Conservation (phyloP, 2,888 invertebrate species). For the Agrotis ipsilon region DNA sequence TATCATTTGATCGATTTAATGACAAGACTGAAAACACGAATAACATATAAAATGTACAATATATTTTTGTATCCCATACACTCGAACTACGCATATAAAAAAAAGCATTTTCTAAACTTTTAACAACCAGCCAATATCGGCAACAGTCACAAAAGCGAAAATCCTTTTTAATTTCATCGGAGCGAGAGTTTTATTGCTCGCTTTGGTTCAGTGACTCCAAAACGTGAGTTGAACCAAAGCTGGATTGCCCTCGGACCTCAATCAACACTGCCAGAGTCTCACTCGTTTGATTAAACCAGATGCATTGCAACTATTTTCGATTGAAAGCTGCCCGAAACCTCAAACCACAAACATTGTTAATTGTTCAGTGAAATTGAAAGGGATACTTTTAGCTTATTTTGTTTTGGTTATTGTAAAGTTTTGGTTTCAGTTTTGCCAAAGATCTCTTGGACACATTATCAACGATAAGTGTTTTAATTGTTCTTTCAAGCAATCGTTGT, state of each 20-base stretch:
- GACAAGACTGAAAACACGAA: no score
- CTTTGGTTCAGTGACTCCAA: neutral
- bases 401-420: neutral
- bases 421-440: neutral
- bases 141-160: neutral
- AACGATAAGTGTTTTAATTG: no score
- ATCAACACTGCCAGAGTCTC: slow-evolving; percentile 39
- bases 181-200: slow-evolving; percentile 7
- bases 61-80: no score
- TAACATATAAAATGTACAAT: no score
- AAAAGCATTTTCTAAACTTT: slow-evolving; percentile 3
- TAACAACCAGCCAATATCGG: slow-evolving; percentile 13
- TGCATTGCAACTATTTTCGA: slow-evolving; percentile 43
- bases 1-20: no score
- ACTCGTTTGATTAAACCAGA: slow-evolving; percentile 35
- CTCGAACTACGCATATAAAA: no score
- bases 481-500: no score
- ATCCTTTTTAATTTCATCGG: slow-evolving; percentile 18
- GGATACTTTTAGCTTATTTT: slow-evolving; percentile 5
- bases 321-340: slow-evolving; percentile 18
- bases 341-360: slow-evolving; percentile 12
- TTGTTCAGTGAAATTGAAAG: slow-evolving; percentile 7
- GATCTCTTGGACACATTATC: no score
- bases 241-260: slow-evolving; percentile 34
- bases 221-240: neutral